A percentile compares a stretch with the other conserved stretches of the same genome.
Evolutionary conservation across 2,797 vertebrate genomes (phyloP).

Genomic region (Dipus sagitta): DNA sequence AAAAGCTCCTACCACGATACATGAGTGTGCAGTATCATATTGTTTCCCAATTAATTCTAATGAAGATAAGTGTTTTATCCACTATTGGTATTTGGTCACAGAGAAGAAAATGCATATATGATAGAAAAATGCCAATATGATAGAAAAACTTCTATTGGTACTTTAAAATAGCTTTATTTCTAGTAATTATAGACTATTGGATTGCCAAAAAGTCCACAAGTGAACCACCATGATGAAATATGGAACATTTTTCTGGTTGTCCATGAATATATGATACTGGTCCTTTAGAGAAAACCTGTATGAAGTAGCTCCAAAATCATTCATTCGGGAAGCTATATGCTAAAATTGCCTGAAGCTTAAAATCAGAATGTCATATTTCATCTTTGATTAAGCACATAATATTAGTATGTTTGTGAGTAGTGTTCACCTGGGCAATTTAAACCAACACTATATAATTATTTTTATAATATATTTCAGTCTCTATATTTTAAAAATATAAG

Average conservation of each 20-base stretch:
- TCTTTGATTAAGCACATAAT: not conserved
- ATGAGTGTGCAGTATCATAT: not conserved
- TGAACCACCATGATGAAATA: not conserved
- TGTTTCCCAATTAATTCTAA: not conserved
- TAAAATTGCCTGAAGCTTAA: not conserved
- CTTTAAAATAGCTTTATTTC: not conserved
- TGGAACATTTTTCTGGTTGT: not conserved
- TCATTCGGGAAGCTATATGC: not conserved
- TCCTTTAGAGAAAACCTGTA: not conserved
- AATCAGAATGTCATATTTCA: conserved; percentile 14
- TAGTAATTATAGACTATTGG: not conserved
- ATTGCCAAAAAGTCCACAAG: not conserved
- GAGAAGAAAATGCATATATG: not conserved
- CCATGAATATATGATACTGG: not conserved
- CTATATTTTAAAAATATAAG: not conserved
- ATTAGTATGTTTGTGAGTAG: not conserved
- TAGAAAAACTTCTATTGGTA: not conserved
- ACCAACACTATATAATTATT: not conserved
- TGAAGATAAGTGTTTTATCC: conserved; percentile 1
- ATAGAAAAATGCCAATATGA: not conserved
- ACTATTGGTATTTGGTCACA: not conserved
- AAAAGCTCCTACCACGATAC: not conserved
- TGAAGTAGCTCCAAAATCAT: not conserved
- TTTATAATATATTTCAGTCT: not conserved
- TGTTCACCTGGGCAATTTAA: not conserved